Evolutionary conservation across 2,113 vertebrate genomes (phyloP).

Genomic region (Ictalurus furcatus): DNA sequence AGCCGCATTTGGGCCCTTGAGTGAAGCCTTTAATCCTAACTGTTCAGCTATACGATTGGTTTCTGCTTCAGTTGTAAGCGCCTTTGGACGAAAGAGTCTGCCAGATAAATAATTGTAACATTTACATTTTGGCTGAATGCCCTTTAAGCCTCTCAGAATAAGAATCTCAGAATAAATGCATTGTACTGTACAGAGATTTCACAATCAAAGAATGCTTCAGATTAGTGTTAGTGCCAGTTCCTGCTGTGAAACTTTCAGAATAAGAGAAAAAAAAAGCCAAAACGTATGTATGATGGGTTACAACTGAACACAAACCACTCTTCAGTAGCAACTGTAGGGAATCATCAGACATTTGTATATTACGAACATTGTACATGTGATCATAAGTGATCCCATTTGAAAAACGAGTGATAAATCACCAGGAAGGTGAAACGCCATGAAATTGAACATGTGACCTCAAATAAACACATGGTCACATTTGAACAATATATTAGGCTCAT

Average conservation of each 20-base stretch:
- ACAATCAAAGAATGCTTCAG: constrained; percentile 49
- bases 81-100: not conserved
- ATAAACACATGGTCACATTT: not conserved
- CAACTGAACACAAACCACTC: not conserved
- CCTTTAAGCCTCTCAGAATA: constrained; percentile 66
- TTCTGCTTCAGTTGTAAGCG: constrained; percentile 6
- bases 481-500: not conserved
- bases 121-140: constrained; percentile 67
- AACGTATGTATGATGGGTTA: not conserved
- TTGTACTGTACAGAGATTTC: constrained; percentile 52
- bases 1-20: not conserved
- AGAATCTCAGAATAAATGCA: constrained; percentile 43
- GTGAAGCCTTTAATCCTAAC: not conserved
- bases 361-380: not conserved
- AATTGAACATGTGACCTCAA: not conserved
- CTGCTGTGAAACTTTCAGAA: constrained; percentile 18
- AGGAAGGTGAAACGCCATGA: not conserved
- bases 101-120: constrained; percentile 47
- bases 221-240: constrained; percentile 25
- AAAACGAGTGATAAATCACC: not conserved
- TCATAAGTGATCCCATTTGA: not conserved
- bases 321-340: not conserved
- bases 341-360: not conserved
- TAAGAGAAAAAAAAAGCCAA: not conserved
- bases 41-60: not conserved